Evolutionary conservation across 2,113 vertebrate genomes (phyloP), one percentile per base, ranked within the genome.

Genomic region (Dicaeum eximium): DNA sequence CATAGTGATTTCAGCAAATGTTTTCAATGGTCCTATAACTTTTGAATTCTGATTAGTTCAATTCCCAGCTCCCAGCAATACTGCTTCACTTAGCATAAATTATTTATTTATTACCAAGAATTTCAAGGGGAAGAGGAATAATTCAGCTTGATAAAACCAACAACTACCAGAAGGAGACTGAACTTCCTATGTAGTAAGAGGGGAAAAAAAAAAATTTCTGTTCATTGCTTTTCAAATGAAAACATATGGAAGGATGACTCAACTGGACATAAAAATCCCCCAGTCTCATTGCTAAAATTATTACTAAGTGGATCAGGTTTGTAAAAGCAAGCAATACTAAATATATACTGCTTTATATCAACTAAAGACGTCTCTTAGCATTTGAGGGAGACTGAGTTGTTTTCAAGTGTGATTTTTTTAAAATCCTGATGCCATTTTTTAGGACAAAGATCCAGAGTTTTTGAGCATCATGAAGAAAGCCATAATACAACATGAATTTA

Each of bases 71-170:
- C 89, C 66, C 95, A 54, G 30, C 17, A 95, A 78, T 80, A 92
- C 95, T 79, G 40, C 81, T 95, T 96, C 85, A 93, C 88, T 91
- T 92, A 82, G 70, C 92, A 97, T 97, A 96, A 98, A 97, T 97
- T 97, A 97, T 98, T 98, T 96, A 98, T 96, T 96, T 96, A 97
- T 96, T 93, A 91, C 60, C 74, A 93, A 93, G 47, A 77, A 57
- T 90, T 97, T 97, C 78, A 96, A 96, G 88, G 83, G 81, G 89
- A 89, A 75, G 88, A 94, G 81, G 85, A 92, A 95, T 94, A 95
- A 96, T 90, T 96, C 95, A 95, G 35, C 37, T 87, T 84, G 83
- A 95, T 90, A 89, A 95, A 95, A 89, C 90, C 79, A 88, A 74
- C 88, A 83, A 19, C 87, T 54, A 37, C 66, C 95, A 93, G 86